Evolutionary conservation across 2,113 vertebrate genomes (phyloP), one percentile per base, ranked within the genome.

Genomic region (Turdus rufiventris): DNA sequence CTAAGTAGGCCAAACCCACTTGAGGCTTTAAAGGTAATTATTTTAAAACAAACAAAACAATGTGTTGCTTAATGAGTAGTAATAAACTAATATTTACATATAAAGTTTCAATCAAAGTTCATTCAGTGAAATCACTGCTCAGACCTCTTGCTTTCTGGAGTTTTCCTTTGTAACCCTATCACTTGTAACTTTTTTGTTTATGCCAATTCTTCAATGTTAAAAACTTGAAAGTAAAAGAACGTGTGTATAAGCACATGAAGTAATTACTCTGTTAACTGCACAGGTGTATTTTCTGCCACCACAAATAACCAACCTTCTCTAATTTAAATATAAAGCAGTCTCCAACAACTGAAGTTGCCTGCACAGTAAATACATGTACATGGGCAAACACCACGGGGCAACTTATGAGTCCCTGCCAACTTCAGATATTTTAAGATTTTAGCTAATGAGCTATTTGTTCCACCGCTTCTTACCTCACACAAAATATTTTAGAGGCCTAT

Each of bases 71-170:
- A 89, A 85, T 47, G 42, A 87, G 77, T 62, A 76, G 58, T 43
- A 72, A 88, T 91, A 95, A 84, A 25, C 54, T 34, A 93, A 48
- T 85, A 91, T 83, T 96, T 65, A 94, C 3, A 5, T 13, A 33
- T 36, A 76, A 89, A 62, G 51, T 40, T 73, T 85, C 78, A 94
- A 91, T 43, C 85, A 60, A 93, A 94, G 91, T 73, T 85, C 71
- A 85, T 51, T 79, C 60, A 5, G 3, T 50, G 68, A 92, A 88
- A 70, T 58, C 5, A 50, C 4, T 65, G 16, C 40, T 79, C 54
- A 28, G 16, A 66, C 3, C 24, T 65, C 47, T 43, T 45, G 18
- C 61, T 87, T 80, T 78, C 53, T 53, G 5, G 8, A 71, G 14
- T 62, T 31, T 16, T 78, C 50, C 50, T 87, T 40, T 42, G 8